phyloP scores from a whole-genome alignment of 2,888 invertebrate genomes.

The Boloria selene region DNA sequence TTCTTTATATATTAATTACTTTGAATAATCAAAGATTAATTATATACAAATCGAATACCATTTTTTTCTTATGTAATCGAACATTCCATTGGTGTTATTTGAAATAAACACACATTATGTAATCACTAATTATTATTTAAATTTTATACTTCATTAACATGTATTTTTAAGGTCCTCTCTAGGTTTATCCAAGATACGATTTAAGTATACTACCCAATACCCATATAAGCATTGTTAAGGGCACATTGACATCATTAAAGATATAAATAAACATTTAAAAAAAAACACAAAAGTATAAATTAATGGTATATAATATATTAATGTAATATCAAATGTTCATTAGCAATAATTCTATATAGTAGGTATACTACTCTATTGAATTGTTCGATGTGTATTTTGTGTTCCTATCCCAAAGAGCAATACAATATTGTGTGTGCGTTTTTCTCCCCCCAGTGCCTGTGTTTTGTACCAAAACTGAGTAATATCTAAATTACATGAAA shows the following conservation, averaged over 20 bases:
- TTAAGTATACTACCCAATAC: too few relatives aligned
- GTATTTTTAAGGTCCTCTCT: neutral
- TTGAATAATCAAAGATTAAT: too few relatives aligned
- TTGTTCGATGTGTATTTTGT: neutral
- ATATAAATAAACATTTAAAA: neutral
- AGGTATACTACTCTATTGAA: neutral
- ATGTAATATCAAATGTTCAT: slow-evolving; percentile 8
- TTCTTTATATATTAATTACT: neutral
- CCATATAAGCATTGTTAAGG: too few relatives aligned
- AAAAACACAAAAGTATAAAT: too few relatives aligned
- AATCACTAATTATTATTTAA: neutral
- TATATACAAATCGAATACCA: neutral
- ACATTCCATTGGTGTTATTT: neutral
- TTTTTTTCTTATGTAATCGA: neutral
- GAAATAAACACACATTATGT: neutral
- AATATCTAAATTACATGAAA: neutral
- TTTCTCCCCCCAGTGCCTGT: too few relatives aligned
- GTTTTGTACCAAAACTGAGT: too few relatives aligned
- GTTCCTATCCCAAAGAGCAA: neutral
- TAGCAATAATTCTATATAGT: slow-evolving; percentile 7
- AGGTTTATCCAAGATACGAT: too few relatives aligned
- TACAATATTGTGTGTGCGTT: too few relatives aligned
- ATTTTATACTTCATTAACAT: neutral
- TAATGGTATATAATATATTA: neutral
- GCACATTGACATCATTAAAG: too few relatives aligned